Evolutionary conservation across 35 echinoderm and acorn worm genomes (phyloP), one percentile per base, ranked within the genome.

Genomic region (Ptychodera flava): DNA sequence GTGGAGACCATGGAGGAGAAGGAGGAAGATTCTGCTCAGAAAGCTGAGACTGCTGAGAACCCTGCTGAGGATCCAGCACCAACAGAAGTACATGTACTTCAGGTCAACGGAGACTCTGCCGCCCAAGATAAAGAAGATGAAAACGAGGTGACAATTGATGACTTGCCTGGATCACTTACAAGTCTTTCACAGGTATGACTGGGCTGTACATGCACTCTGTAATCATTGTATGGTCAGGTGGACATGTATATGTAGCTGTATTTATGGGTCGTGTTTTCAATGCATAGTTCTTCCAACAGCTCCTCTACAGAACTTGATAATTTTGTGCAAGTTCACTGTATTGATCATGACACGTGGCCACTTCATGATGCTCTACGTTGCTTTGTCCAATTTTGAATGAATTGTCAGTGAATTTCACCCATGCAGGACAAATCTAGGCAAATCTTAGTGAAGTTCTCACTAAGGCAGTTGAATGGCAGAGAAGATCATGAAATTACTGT

Each of bases 131-230:
- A 97, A 85, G 86, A 85, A 33, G 90, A 97, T 85, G 84, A 97
- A 36, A 83, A 94, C 22, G 92, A 97, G 82, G 38, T 97, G 52
- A 94, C 90, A 15, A 52, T 97, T 28, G 95, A 94, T 85, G 95
- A 97, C 36, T 82, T 97, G 22, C 95, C 95, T 33, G 29, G 80
- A 33, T 94, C 91, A 82, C 82, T 97, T 1, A 97, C 91, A 0
- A 93, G 93, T 75, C 92, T 97, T 38, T 89, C 95, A 88, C 89
- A 93, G 88, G 95, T 97, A 32, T 31, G 89, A 2, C 77, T 86
- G 16, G 29, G 33, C 30, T 28, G n/a, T 85, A 45, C 16, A 28
- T 86, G 52, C 32, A 0, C 31, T 36, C 32, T 38, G 31, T 85
- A 32, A 85, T 0, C 27, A 79, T 27, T 77, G 30, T 14, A 0